These are phyloP conservation scores for Phyllotreta cruciferae DNA, from an alignment of 2,888 invertebrate genomes.

Conservation along the genomic window DNA sequence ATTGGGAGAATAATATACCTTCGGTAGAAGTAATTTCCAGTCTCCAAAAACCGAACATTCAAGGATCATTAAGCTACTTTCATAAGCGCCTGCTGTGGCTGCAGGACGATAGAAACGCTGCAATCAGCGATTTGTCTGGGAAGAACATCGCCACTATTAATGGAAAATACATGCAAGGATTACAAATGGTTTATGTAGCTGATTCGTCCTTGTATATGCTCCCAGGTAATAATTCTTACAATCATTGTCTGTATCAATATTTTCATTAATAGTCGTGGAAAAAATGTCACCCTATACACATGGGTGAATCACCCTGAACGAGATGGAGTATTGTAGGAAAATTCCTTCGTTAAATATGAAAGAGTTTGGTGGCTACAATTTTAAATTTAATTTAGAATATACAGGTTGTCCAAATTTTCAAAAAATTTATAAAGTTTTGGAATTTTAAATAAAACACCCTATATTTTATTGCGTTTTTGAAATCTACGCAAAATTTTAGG, in stretches of 20 bases:
- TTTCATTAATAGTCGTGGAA: not conserved
- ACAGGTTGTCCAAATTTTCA: too few relatives aligned
- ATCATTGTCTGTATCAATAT: not conserved
- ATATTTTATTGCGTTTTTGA: too few relatives aligned
- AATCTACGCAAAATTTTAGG: too few relatives aligned
- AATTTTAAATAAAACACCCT: too few relatives aligned
- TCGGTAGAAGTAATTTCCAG: conserved; percentile 53
- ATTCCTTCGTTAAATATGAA: too few relatives aligned
- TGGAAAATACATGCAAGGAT: conserved; percentile 69
- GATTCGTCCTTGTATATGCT: conserved; percentile 67
- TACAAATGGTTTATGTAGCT: conserved; percentile 75
- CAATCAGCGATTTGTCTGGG: conserved; percentile 78
- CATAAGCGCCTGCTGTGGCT: conserved; percentile 86
- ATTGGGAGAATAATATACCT: conserved; percentile 39
- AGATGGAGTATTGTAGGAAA: too few relatives aligned
- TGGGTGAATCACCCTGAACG: too few relatives aligned
- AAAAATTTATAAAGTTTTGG: too few relatives aligned
- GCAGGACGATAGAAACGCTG: conserved; percentile 74
- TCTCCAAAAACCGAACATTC: conserved; percentile 65
- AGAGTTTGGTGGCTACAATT: too few relatives aligned
- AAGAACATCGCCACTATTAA: conserved; percentile 74
- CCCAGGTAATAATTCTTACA: conserved; percentile 41
- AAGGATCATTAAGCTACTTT: conserved; percentile 80
- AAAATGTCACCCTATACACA: too few relatives aligned
- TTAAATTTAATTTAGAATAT: too few relatives aligned